Conservation (phyloP, 37 sponge, comb jelly and placozoan species). For the Axinella damicornis region DNA sequence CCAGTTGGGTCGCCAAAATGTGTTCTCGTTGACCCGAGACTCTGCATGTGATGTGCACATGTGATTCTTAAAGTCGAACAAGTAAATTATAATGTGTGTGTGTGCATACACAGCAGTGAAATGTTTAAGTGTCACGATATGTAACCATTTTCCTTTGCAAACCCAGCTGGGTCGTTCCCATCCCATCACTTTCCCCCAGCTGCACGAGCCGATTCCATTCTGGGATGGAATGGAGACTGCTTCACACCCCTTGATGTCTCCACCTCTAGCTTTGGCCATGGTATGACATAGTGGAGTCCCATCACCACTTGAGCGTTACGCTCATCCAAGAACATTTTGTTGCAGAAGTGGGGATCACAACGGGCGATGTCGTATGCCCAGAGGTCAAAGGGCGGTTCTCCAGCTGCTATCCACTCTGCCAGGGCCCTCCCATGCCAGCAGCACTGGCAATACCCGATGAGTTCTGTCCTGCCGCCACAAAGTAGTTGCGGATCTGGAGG, state of each 20-base stretch:
- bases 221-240: conserved; percentile 46
- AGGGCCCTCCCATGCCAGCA: conserved; percentile 72
- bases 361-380: conserved; percentile 53
- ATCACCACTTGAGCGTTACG: conserved; percentile 17
- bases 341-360: conserved; percentile 27
- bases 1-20: conserved; percentile 71
- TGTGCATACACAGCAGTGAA: not conserved
- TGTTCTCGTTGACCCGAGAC: conserved; percentile 31
- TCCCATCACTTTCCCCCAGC: conserved; percentile 57
- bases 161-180: conserved; percentile 91
- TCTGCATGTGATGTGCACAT: conserved; percentile 1
- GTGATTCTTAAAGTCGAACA: too few species aligned
- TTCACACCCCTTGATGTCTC: conserved; percentile 21
- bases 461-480: conserved; percentile 78
- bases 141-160: conserved; percentile 10
- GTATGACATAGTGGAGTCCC: conserved; percentile 39
- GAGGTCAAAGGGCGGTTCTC: conserved; percentile 55
- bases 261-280: conserved; percentile 50
- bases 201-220: conserved; percentile 53
- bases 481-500: conserved; percentile 58
- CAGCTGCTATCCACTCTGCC: conserved; percentile 77
- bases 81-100: not conserved
- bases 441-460: conserved; percentile 81
- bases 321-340: conserved; percentile 30
- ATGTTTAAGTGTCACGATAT: not conserved